Evolutionary conservation across 2,888 invertebrate genomes (phyloP).

Genomic region (Pteria penguin): DNA sequence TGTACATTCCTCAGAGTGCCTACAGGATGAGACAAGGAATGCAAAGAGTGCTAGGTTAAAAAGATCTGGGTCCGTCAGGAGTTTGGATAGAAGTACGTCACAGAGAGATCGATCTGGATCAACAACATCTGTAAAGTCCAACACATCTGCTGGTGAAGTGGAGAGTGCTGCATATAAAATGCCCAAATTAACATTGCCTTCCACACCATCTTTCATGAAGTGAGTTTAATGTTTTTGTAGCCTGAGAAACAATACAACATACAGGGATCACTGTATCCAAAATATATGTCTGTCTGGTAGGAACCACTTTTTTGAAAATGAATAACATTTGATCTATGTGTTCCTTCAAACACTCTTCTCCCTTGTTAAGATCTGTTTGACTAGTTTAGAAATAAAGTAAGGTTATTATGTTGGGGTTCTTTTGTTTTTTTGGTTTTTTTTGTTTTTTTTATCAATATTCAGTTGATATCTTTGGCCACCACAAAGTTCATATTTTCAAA

Average conservation of each 20-base stretch:
- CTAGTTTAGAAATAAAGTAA: no score
- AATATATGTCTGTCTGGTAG: no score
- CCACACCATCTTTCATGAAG: conserved; percentile 63
- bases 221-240: no score
- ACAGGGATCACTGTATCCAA: no score
- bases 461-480: no score
- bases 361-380: no score
- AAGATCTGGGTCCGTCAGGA: not conserved
- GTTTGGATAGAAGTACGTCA: not conserved
- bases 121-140: conserved; percentile 26
- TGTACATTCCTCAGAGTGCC: not conserved
- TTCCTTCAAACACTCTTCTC: not conserved
- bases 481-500: no score
- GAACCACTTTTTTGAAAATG: no score
- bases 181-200: conserved; percentile 53
- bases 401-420: no score
- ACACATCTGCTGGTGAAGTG: not conserved
- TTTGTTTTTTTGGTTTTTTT: no score
- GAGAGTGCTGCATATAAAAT: conserved; percentile 27
- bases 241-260: no score
- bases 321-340: not conserved
- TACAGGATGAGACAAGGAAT: not conserved
- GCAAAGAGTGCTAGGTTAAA: not conserved
- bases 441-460: no score
- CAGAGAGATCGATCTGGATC: conserved; percentile 35